Evolutionary conservation across 2,113 vertebrate species (phyloP).

Genomic region (Irena cyanogastra): DNA sequence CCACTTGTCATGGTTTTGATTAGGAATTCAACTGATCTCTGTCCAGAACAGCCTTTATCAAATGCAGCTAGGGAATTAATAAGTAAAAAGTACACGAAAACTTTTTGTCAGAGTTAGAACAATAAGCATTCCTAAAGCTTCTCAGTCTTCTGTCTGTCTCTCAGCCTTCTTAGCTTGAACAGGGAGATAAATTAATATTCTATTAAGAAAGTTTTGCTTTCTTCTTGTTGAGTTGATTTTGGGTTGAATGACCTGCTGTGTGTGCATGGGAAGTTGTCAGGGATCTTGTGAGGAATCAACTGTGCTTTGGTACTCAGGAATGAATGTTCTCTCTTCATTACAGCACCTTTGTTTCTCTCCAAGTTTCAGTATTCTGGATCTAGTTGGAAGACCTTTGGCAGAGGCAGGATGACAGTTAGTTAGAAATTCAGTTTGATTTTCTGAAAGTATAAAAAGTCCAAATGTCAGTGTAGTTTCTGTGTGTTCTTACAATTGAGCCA

Average conservation of each 20-base stretch:
- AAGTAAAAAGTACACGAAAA: neutral
- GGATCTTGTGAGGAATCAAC: neutral
- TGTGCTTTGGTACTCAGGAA: neutral
- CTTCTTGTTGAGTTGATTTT: neutral
- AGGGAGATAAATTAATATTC: neutral
- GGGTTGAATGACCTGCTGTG: neutral
- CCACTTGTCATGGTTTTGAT: constrained; percentile 22
- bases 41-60: constrained; percentile 14
- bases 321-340: neutral
- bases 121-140: neutral
- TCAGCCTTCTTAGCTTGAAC: neutral
- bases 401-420: neutral
- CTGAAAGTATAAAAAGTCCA: neutral
- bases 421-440: neutral
- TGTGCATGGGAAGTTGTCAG: neutral
- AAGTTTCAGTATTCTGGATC: neutral
- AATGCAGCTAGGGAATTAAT: constrained; percentile 18
- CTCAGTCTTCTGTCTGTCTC: neutral
- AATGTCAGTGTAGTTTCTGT: neutral
- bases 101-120: neutral
- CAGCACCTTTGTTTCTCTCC: neutral
- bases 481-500: neutral
- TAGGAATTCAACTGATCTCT: constrained; percentile 47
- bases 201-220: neutral
- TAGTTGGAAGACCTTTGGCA: neutral